Conservation (phyloP, 2,113 vertebrate genomes). For the Halcyon senegalensis region DNA sequence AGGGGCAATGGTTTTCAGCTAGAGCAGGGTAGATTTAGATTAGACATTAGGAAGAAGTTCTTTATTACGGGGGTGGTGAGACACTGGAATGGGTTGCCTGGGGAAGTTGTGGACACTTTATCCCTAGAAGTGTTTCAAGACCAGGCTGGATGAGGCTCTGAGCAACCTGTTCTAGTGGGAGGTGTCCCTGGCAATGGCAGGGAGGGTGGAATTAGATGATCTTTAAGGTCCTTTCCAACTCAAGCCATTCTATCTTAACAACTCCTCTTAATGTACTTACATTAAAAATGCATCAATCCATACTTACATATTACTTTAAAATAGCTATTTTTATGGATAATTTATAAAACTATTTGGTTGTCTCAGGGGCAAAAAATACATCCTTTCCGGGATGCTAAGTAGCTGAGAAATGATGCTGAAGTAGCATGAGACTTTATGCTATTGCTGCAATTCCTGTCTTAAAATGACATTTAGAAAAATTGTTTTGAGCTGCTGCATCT, state of each 20-base stretch:
- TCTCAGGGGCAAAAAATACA: not conserved
- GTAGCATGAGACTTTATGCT: not conserved
- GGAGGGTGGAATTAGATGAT: too few relatives aligned
- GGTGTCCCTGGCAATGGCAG: too few relatives aligned
- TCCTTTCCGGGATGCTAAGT: not conserved
- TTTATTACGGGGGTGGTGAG: too few relatives aligned
- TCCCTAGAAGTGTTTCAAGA: too few relatives aligned
- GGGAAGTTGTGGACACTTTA: too few relatives aligned
- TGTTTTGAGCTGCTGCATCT: slow-evolving; percentile 49
- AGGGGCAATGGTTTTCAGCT: too few relatives aligned
- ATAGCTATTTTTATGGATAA: not conserved
- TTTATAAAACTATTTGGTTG: not conserved
- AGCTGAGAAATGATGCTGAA: not conserved
- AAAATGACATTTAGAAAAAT: slow-evolving; percentile 28
- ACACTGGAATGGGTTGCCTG: too few relatives aligned
- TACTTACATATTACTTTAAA: not conserved
- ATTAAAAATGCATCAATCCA: not conserved
- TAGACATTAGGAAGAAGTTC: too few relatives aligned
- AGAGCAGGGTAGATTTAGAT: too few relatives aligned
- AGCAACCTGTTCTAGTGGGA: too few relatives aligned
- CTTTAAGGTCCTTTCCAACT: too few relatives aligned
- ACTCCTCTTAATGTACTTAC: not conserved
- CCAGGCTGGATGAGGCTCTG: too few relatives aligned
- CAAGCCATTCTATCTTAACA: not conserved
- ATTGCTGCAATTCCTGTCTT: slow-evolving; percentile 40